Evolutionary conservation across 2,797 vertebrate species (phyloP), one percentile per base, ranked within the genome.

Genomic region (Halcyon chelicuti): DNA sequence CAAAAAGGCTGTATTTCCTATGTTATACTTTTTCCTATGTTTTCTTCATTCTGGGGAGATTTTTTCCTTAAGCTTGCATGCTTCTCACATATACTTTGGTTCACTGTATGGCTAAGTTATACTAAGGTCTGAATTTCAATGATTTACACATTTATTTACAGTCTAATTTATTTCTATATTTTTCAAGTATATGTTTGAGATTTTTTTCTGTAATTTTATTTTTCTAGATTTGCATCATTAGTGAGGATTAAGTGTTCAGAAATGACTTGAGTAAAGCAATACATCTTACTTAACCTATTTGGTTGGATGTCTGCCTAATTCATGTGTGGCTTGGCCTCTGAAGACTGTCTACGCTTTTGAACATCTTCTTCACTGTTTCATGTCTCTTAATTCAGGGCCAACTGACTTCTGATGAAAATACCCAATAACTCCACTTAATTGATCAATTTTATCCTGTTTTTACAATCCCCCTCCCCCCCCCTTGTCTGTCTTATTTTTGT

Each of bases 381-480:
- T 44, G 11, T 62, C 47, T 87, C 47, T 83, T 37, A 74, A 49
- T 17, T 82, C 28, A n/a, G 17, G 20, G 26, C 5, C 19, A 74
- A 12, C 5, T 20, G 35, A 66, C 40, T 20, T 82, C 37, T 67
- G 33, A 51, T 37, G 86, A 86, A 87, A 52, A 4, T 17, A 42
- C 13, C 21, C 19, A 52, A 75, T 62, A 83, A 57, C 7, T 71
- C 23, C 17, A 57, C 39, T 62, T 46, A 74, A 70, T 3, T 51
- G 31, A 40, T 51, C 4, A 25, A 46, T 62, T 79, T 71, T 47
- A 26, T 35, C 29, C 4, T 86, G n/a, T 70, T 89, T 65, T 65
- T 40, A 47, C 14, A 55, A 44, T 47, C 5, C 1, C 8, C 4
- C 5, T 9, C 3, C 4, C 19, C 12, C 12, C 20, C 18, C 9